Base-by-base conservation (phyloP, 2,113 vertebrate species). In the Anser brachyrhynchus region DNA sequence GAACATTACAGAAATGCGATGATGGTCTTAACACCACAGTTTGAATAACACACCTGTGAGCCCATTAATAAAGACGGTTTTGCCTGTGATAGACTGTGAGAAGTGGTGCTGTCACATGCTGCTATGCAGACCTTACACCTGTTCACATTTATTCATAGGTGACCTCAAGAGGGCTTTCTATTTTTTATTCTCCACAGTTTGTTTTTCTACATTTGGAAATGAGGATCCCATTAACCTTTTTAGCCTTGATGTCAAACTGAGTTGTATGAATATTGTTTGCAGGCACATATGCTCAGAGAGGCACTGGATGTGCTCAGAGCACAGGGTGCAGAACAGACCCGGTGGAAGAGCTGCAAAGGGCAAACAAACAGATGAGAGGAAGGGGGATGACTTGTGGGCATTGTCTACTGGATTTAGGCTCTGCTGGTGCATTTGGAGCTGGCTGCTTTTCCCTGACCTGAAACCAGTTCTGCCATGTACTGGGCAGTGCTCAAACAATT, bases 341-440 rank as follows among this genome's bases (percentile, higher is more conserved):
- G 0, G 16, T 0, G 2, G 46, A 79, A 84, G 26, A 66, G 35
- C 21, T 62, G 13, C 0, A 7, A 51, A 84, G 78, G n/a, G 31
- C 19, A 70, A 29, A 73, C 8, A 22, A 29, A 9, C 6, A 46
- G 39, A 9, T 1, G 4, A 88, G 31, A 55, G 25, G 29, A 78
- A 5, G 7, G 9, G n/a, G 20, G n/a, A 9, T 49, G 29, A 54
- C 4, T 0, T 52, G 37, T 19, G 23, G 10, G 12, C 13, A 29
- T 72, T 70, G 64, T 69, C 44, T 91, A 37, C 31, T 74, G 74
- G 10, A 1, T 59, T 65, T 75, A 31, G 41, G 12, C 9, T 69
- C 26, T 15, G 1, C 19, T 41, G 57, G 18, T 7, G 41, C 21
- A 7, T 87, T 52, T 51, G 46, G 61, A 67, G 13, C 13, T 71